Conservation (phyloP, 2,113 vertebrate genomes). For the Marcusenius ussheri region DNA sequence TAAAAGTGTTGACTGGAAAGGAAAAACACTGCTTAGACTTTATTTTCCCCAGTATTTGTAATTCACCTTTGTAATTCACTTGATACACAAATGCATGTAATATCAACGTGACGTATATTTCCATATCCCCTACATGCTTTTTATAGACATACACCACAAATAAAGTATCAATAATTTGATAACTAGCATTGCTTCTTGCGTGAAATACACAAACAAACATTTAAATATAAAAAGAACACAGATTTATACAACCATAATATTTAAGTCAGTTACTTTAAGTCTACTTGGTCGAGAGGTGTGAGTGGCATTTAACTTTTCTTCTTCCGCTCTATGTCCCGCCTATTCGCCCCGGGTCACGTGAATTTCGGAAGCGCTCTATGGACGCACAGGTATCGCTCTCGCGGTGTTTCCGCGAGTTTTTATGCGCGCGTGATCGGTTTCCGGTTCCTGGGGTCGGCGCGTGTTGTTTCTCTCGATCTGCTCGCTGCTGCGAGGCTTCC, state of each 20-base stretch:
- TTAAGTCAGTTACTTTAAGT: background rate
- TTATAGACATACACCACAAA: background rate
- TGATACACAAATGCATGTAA: background rate
- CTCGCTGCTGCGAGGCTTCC: slow-evolving; percentile 31
- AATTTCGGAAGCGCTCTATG: background rate
- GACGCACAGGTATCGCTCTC: slow-evolving; percentile 30
- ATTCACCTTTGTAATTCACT: background rate
- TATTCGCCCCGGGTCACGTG: slow-evolving; percentile 4
- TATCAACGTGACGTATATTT: background rate
- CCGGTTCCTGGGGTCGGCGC: slow-evolving; percentile 52
- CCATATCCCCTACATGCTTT: background rate
- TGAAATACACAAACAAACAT: background rate
- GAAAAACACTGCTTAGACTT: background rate
- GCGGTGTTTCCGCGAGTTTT: slow-evolving; percentile 41
- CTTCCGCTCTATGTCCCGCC: background rate
- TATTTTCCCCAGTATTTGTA: background rate
- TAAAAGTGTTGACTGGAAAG: background rate
- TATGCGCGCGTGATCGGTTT: slow-evolving; percentile 25
- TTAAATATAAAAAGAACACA: background rate
- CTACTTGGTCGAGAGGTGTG: background rate
- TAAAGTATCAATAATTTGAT: background rate
- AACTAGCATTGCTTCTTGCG: background rate
- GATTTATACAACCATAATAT: background rate
- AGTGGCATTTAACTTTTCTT: too few species aligned
- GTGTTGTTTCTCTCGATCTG: slow-evolving; percentile 45